Percentiles rank a stretch among this genome's conserved stretches.
These are phyloP conservation scores for Papilio polytes DNA, from an alignment of 1,140 invertebrate genomes.

Conservation along the genomic window DNA sequence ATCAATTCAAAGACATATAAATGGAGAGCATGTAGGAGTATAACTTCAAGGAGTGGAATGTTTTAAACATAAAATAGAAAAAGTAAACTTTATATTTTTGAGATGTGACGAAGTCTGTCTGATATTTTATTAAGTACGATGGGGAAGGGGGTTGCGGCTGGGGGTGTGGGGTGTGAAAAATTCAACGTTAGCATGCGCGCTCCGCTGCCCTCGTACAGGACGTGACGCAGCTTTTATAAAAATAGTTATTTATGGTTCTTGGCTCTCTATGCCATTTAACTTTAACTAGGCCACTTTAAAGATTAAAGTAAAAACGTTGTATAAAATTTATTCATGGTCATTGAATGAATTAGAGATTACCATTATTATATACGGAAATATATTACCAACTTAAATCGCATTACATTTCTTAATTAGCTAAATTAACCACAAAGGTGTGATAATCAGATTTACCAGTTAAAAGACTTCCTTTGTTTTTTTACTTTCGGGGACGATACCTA, in stretches of 20 bases:
- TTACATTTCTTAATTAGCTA: too few species aligned
- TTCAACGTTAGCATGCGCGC: conserved; percentile 62
- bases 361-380: not conserved
- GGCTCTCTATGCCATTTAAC: conserved; percentile 35
- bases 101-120: conserved; percentile 72
- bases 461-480: too few species aligned
- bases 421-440: too few species aligned
- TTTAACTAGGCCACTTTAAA: conserved; percentile 32
- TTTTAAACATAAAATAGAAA: conserved; percentile 39
- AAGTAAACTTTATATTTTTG: conserved; percentile 62
- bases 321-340: not conserved
- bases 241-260: conserved; percentile 55
- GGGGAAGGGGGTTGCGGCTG: conserved; percentile 45
- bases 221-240: conserved; percentile 60
- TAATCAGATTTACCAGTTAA: not conserved
- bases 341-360: not conserved
- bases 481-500: too few species aligned
- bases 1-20: not conserved
- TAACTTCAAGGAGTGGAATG: not conserved
- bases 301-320: conserved; percentile 20
- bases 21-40: not conserved
- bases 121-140: conserved; percentile 72
- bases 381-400: too few species aligned
- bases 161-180: conserved; percentile 70
- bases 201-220: conserved; percentile 54